phyloP scores from a whole-genome alignment of 2,113 vertebrate species.

The Amazona vittata region DNA sequence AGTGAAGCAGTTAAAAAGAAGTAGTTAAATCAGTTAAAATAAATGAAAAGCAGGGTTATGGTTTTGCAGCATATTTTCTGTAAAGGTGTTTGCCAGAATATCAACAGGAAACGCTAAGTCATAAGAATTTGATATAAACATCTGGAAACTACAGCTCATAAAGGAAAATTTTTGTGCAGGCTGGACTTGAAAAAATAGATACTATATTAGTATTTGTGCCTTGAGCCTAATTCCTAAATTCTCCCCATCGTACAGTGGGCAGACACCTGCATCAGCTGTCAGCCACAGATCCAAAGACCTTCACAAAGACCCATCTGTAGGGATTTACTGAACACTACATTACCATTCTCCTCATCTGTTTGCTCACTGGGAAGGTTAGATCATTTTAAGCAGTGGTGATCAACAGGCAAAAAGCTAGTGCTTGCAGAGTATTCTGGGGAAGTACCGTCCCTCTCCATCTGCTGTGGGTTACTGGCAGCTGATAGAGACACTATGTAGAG shows the following conservation, averaged over 20 bases:
- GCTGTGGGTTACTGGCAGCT: not conserved
- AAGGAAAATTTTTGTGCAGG: not conserved
- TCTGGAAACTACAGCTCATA: not conserved
- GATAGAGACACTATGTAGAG: not conserved
- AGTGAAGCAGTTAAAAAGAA: not conserved
- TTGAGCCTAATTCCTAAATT: not conserved
- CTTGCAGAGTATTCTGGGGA: not conserved
- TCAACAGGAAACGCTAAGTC: not conserved
- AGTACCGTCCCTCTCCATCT: not conserved
- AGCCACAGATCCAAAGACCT: not conserved
- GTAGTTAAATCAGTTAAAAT: not conserved
- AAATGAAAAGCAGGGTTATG: not conserved
- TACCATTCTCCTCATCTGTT: not conserved
- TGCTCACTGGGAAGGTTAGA: not conserved
- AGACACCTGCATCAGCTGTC: not conserved
- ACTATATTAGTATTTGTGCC: not conserved
- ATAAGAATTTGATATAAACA: not conserved
- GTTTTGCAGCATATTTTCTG: not conserved
- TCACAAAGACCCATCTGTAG: not conserved
- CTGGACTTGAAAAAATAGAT: not conserved
- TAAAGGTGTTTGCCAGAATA: not conserved
- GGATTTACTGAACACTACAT: not conserved
- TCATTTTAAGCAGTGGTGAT: not conserved
- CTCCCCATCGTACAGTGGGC: not conserved
- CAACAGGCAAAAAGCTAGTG: not conserved